Percentiles rank a stretch among this genome's conserved stretches.
These are phyloP conservation scores for Decapterus maruadsi DNA, from an alignment of 2,797 vertebrate genomes.

Conservation along the genomic window DNA sequence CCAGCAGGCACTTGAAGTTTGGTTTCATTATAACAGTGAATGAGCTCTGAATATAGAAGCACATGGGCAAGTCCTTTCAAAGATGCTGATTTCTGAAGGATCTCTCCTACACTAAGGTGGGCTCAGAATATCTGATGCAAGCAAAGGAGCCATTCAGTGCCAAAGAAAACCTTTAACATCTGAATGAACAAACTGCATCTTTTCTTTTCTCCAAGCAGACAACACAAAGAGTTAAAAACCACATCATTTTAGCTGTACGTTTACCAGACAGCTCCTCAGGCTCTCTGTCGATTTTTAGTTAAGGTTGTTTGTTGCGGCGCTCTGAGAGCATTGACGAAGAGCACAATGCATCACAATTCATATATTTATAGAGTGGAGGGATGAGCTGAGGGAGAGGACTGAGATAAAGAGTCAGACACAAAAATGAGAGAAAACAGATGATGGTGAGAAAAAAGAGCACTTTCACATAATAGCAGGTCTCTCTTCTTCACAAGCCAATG, in stretches of 20 bases:
- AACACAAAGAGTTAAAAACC: neutral
- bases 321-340: neutral
- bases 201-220: neutral
- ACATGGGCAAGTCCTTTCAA: conserved; percentile 10
- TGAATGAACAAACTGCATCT: conserved; percentile 7
- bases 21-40: conserved; percentile 28
- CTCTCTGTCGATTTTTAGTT: neutral
- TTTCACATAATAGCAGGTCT: conserved; percentile 27
- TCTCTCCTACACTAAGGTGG: neutral
- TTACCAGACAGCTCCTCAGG: neutral
- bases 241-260: neutral
- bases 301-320: conserved; percentile 8
- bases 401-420: neutral
- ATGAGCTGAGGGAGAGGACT: neutral
- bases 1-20: neutral
- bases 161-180: conserved; percentile 13
- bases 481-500: conserved; percentile 24
- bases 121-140: conserved; percentile 17
- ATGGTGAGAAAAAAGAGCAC: neutral
- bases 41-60: conserved; percentile 7
- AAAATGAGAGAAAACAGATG: conserved; percentile 8
- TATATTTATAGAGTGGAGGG: conserved; percentile 13
- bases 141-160: conserved; percentile 27
- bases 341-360: conserved; percentile 2
- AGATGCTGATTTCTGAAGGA: conserved; percentile 36